Base-by-base conservation (phyloP, 2,797 vertebrate genomes). In the Strix occidentalis region DNA sequence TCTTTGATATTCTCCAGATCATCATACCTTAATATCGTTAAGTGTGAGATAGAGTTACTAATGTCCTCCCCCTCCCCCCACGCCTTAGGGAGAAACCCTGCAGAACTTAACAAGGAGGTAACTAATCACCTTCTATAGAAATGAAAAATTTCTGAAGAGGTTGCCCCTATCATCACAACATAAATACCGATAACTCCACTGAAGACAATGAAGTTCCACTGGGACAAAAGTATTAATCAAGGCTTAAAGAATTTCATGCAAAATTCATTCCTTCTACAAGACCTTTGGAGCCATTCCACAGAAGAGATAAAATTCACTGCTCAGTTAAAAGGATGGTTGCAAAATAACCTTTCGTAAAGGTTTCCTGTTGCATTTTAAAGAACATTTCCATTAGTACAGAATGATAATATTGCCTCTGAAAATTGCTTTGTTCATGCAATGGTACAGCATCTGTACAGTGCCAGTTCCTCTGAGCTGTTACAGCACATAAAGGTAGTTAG, bases 1-100 rank as follows among this genome's bases (percentile, higher is more conserved):
- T 78, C 37, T 63, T 54, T 61, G 21, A 41, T 31, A 64, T 20
- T 60, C n/a, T 75, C 6, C 13, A 57, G 61, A 64, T n/a, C 25
- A 72, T 18, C 3, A 0, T 31, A 35, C 21, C 58, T 88, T 84
- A 41, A 69, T 24, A 64, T 5, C 0, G 0, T 1, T 1, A 5
- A 58, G 25, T 28, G 14, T 70, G 46, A 84, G 46, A 82, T 0
- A 18, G 10, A 91, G 20, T 50, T 76, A 76, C 26, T 26, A 28
- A 69, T 31, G 12, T 33, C 17, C 12, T 70, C 17, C 75, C 29
- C 25, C 43, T 13, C 37, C 16, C 5, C 10, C 21, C 26, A 28
- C 8, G 26, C 15, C 6, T 63, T 33, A 66, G 17, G 28, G 60
- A 95, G 25, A 94, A 91, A 26, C 16, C 25, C 46, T 56, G n/a